Evolutionary conservation across 2,888 invertebrate species (phyloP), one percentile per base, ranked within the genome.

Genomic region (Tipula unca): DNA sequence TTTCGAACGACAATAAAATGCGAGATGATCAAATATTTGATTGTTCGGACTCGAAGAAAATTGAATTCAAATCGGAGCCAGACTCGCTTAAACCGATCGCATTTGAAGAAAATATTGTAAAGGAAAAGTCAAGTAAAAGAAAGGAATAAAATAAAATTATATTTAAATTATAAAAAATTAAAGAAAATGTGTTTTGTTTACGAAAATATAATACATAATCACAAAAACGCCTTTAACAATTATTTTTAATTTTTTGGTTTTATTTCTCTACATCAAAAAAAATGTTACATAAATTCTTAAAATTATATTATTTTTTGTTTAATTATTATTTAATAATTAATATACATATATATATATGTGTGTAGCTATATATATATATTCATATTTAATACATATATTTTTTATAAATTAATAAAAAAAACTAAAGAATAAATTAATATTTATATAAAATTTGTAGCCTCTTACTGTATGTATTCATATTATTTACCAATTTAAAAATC

Each of bases 1-100:
- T 90, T 17, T 88, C 90, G 4, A 88, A 86, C 29, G 85, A 86
- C 13, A 85, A 32, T 54, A 83, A 86, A 69, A 69, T 69, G 6
- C 20, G 69, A 69, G 69, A 69, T 25, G 69, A 69, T 25, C 20
- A 69, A 6, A 69, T 69, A 25, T 25, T 69, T 3, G 69, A 69
- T 69, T 25, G 20, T 8, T 4, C 48, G 17, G 69, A 69, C 2
- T 2, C 32, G 6, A 32, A 32, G 0, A 32, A 6, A 32, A 32
- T 32, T 32, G 69, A 25, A 25, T 25, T 69, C 3, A 69, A 69
- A 69, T 3, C 20, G 25, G 69, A 25, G 0, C 1, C 1, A 20
- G 69, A 69, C n/a, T 69, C 20, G 10, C 25, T 69, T 69, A 69
- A 20, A 25, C 69, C 69, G 6, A 8, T 69, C 10, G 20, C 69